phyloP scores from a whole-genome alignment of 2,797 vertebrate genomes.

The Xenentodon cancila region DNA sequence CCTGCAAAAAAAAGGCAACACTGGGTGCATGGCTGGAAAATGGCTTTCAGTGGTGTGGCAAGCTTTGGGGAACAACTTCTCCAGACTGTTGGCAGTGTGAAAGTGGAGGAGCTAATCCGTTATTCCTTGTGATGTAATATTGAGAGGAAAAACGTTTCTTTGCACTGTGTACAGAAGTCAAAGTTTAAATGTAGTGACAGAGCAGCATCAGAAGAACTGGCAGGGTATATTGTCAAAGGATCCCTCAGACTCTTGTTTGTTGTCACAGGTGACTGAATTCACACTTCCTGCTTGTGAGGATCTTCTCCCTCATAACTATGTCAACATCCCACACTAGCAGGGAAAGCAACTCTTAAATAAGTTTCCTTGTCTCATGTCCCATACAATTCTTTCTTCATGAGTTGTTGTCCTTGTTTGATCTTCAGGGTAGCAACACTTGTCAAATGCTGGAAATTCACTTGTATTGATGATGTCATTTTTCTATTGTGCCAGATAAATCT shows the following conservation, averaged over 20 bases:
- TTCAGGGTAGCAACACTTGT: too few relatives aligned
- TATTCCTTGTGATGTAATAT: neutral
- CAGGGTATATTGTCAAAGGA: neutral
- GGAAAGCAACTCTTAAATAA: neutral
- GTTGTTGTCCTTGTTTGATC: neutral
- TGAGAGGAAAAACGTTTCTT: neutral
- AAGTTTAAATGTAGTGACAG: neutral
- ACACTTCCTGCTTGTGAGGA: slow-evolving; percentile 29
- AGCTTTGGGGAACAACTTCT: slow-evolving; percentile 39
- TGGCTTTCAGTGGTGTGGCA: slow-evolving; percentile 28
- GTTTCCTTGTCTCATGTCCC: neutral
- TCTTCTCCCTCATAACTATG: slow-evolving; percentile 4
- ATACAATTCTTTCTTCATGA: neutral
- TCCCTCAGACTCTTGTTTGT: slow-evolving; percentile 9
- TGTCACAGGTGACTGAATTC: slow-evolving; percentile 31
- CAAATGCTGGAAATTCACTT: too few relatives aligned
- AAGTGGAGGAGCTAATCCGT: slow-evolving; percentile 14
- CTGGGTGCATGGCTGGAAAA: slow-evolving; percentile 35
- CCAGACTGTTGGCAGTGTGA: slow-evolving; percentile 28
- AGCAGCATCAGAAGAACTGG: neutral
- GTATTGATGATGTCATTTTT: slow-evolving; percentile 27
- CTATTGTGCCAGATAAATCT: slow-evolving; percentile 12
- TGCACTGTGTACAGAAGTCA: neutral
- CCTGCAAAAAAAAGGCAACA: slow-evolving; percentile 9
- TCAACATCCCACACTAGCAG: slow-evolving; percentile 4